Conservation (phyloP, 2,888 invertebrate species). For the Arctia plantaginis region DNA sequence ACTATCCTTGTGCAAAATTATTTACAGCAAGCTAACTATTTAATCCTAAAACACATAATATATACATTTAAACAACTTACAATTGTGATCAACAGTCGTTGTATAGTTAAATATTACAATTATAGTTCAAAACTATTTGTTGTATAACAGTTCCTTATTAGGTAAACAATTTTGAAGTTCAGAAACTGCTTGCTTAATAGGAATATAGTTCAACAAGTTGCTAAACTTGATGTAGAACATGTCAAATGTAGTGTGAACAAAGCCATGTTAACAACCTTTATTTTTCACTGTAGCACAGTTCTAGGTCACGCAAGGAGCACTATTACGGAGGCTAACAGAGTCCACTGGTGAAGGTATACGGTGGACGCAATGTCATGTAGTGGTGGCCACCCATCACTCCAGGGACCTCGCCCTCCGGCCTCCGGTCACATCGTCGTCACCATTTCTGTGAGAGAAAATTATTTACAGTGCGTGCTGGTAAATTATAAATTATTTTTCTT, state of each 20-base stretch:
- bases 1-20: conserved; percentile 75
- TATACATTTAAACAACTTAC: conserved; percentile 51
- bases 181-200: conserved; percentile 8
- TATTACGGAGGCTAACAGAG: conserved; percentile 40
- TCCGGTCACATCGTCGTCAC: conserved; percentile 82
- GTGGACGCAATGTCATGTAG: conserved; percentile 45
- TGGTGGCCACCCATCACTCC: conserved; percentile 78
- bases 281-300: conserved; percentile 31
- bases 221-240: conserved; percentile 18
- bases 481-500: no score
- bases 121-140: conserved; percentile 49
- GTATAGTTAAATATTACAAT: conserved; percentile 54
- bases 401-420: conserved; percentile 68
- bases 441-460: conserved; percentile 66
- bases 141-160: conserved; percentile 11
- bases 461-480: background rate
- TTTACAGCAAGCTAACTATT: conserved; percentile 65
- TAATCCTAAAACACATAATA: conserved; percentile 32
- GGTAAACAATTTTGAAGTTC: conserved; percentile 3
- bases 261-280: conserved; percentile 45
- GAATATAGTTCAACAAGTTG: conserved; percentile 17
- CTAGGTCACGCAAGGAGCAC: conserved; percentile 62
- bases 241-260: conserved; percentile 23
- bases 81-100: conserved; percentile 60
- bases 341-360: conserved; percentile 28